Evolutionary conservation across 2,888 invertebrate genomes (phyloP).

Genomic region (Trisateles emortualis): DNA sequence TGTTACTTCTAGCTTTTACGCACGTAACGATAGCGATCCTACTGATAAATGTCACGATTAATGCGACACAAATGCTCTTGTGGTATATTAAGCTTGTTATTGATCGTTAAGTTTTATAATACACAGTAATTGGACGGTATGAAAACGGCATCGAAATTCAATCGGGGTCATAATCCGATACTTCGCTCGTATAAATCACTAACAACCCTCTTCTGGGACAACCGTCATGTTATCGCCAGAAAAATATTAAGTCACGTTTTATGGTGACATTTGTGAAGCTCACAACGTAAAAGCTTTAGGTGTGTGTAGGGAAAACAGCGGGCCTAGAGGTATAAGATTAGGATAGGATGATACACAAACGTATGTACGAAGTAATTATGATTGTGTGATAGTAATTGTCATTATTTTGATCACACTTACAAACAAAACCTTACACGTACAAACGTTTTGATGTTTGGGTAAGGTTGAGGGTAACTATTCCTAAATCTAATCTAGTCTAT

Average conservation of each 20-base stretch:
- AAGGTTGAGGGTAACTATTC: slow-evolving; percentile 65
- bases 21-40: slow-evolving; percentile 39
- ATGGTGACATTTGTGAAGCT: slow-evolving; percentile 72
- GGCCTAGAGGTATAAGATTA: slow-evolving; percentile 50
- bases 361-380: slow-evolving; percentile 53
- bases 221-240: slow-evolving; percentile 46
- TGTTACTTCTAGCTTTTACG: slow-evolving; percentile 52
- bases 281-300: slow-evolving; percentile 53
- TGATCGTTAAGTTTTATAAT: slow-evolving; percentile 45
- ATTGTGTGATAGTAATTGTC: not conserved
- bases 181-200: slow-evolving; percentile 60
- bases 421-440: slow-evolving; percentile 47
- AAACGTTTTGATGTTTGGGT: slow-evolving; percentile 51
- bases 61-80: slow-evolving; percentile 38
- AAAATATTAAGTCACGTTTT: slow-evolving; percentile 65
- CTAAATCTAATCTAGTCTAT: slow-evolving; percentile 83
- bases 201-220: slow-evolving; percentile 58
- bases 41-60: slow-evolving; percentile 35
- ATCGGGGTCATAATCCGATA: slow-evolving; percentile 62
- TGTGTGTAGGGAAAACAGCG: slow-evolving; percentile 39
- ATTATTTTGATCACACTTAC: not conserved
- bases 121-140: slow-evolving; percentile 59
- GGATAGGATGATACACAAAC: slow-evolving; percentile 50
- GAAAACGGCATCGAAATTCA: slow-evolving; percentile 58
- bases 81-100: slow-evolving; percentile 40